Evolutionary conservation across 2,797 vertebrate species (phyloP), one percentile per base, ranked within the genome.

Genomic region (Acanthopagrus latus): DNA sequence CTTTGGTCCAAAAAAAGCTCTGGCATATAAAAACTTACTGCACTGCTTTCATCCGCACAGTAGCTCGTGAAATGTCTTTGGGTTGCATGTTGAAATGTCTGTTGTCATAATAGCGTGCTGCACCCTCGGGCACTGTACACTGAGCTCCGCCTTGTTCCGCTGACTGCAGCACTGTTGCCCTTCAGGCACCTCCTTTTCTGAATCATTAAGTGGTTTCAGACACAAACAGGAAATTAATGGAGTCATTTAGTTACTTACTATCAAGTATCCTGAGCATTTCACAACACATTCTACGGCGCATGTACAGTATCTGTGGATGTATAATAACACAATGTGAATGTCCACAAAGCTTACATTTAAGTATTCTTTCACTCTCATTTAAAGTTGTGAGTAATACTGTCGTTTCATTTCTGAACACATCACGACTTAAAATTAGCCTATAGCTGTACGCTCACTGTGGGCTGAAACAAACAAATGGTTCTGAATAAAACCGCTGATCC

Each of bases 1-100:
- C 88, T 85, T 90, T 67, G 71, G 75, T 85, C 82, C 82, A 83
- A 88, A 91, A 88, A 91, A 89, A 86, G 80, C 77, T 77, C 85
- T 68, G 43, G 44, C 43, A 59, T 71, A 20, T 76, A 74, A 76
- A 59, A 69, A 65, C 63, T 54, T 64, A 62, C 21, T 68, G 25
- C 65, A 11, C 51, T 60, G 70, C 82, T 85, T 86, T 85, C 54
- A 76, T 82, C 72, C 2, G 3, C 38, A 6, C 47, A 57, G 41
- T 16, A 33, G 78, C 56, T 75, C 2, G 4, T 64, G 66, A 78
- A 46, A 64, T 71, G 78, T 86, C 82, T 86, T 13, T 3, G 78
- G 82, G 70, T 63, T 71, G 47, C 66, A 12, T 82, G 83, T 78
- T 78, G 78, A 80, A 84, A 72, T 68, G 65, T 44, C 64, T 76